These are phyloP conservation scores for Ascaphus truei DNA, from an alignment of 2,113 vertebrate genomes.

Conservation along the genomic window DNA sequence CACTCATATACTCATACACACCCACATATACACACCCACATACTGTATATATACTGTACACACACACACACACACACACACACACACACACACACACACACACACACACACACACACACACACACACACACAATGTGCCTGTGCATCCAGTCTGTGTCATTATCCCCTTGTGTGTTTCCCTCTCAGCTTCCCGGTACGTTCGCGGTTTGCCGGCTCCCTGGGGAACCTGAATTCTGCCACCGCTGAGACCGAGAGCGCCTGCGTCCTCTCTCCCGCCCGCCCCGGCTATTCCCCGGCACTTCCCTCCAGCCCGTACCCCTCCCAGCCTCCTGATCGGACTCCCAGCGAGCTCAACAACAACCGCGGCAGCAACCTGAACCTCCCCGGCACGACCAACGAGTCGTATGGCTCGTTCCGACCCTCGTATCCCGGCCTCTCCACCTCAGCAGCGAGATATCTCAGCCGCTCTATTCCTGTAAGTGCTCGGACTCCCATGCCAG, in stretches of 20 bases:
- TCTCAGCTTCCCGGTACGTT: slow-evolving; percentile 76
- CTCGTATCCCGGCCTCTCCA: slow-evolving; percentile 63
- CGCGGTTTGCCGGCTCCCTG: slow-evolving; percentile 88
- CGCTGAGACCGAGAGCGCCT: slow-evolving; percentile 63
- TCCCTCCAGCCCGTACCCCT: slow-evolving; percentile 60
- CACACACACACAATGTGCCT: slow-evolving; percentile 23
- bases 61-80: no score
- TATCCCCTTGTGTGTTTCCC: slow-evolving; percentile 51
- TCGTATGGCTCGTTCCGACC: slow-evolving; percentile 51
- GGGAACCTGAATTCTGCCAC: slow-evolving; percentile 76
- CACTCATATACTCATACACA: no score
- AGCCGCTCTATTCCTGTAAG: slow-evolving; percentile 93
- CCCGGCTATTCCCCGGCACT: slow-evolving; percentile 57
- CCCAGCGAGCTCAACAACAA: slow-evolving; percentile 85
- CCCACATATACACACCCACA: no score
- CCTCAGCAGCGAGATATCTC: slow-evolving; percentile 73
- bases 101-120: no score
- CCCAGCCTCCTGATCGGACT: slow-evolving; percentile 58
- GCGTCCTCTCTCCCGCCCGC: slow-evolving; percentile 54
- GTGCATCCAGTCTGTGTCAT: slow-evolving; percentile 43
- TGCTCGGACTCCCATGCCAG: slow-evolving; percentile 51
- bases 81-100: no score
- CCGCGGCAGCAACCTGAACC: slow-evolving; percentile 41
- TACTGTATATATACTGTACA: no score
- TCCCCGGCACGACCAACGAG: slow-evolving; percentile 54